Base-by-base conservation (phyloP, 2,888 invertebrate species). In the Amblyjoppa fuscipennis region DNA sequence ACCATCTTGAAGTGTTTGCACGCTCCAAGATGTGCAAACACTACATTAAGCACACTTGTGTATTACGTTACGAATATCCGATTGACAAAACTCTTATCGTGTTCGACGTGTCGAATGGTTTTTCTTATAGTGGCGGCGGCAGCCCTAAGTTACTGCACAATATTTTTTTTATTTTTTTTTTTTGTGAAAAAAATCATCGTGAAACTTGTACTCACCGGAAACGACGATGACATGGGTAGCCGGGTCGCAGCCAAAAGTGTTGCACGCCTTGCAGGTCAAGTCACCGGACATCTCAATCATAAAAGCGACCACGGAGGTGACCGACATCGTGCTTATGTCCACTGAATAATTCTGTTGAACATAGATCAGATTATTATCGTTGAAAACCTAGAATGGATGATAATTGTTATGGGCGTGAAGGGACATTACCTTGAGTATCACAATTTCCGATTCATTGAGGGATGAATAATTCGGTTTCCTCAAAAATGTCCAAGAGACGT, bases 401-500 rank as follows among this genome's bases (percentile, higher is more conserved):
- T 25, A 20, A 56, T 53, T 9, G 2, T 2, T 0, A 38, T 9
- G n/a, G n/a, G n/a, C n/a, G n/a, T n/a, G n/a, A n/a, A n/a, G 7
- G 9, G 38, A 71, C 4, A 56, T 41, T 71, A 81, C 71, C 38
- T 75, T 70, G 9, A 88, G 79, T 7, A 25, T 2, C 25, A 73
- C n/a, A 13, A 41, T 3, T 13, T 70, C 82, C 5, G 87, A 88
- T 38, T 86, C 85, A 0, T 81, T 70, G 3, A 66, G 59, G 0
- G 94, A 94, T 0, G 91, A 91, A 79, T 93, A 91, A 80, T 93
- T 87, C 51, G 93, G 93, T 86, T 95, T 96, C 3, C 94, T 93
- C 31, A 93, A 92, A 87, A 95, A 96, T 9, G 87, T 92, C 96
- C 96, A 97, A 4, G 93, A 92, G 6, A 97, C 94, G 0, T 93